A percentile compares a stretch with the other conserved stretches of the same genome.
phyloP scores from a whole-genome alignment of 2,888 invertebrate genomes.

The Trichacis sp. region DNA sequence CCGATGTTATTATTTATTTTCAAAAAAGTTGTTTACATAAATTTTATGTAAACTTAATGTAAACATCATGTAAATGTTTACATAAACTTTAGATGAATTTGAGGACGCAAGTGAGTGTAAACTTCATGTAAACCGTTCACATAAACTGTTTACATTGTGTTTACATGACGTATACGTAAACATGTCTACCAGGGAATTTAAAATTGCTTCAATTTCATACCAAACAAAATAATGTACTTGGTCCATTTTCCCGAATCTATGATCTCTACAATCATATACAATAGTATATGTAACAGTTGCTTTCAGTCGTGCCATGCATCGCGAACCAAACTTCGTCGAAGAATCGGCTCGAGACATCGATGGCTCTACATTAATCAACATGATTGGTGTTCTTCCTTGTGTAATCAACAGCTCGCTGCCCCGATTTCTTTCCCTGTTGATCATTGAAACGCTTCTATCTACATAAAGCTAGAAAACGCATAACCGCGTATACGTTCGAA shows the following conservation, averaged over 20 bases:
- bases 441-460: slow-evolving; percentile 61
- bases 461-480: slow-evolving; percentile 60
- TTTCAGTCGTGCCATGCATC: slow-evolving; percentile 64
- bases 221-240: slow-evolving; percentile 35
- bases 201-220: too few species aligned
- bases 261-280: slow-evolving; percentile 64
- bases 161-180: too few species aligned
- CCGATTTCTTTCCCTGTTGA: slow-evolving; percentile 54
- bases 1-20: too few species aligned
- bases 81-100: too few species aligned
- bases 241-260: slow-evolving; percentile 31
- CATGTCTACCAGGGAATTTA: too few species aligned
- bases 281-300: slow-evolving; percentile 67
- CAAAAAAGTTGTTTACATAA: too few species aligned
- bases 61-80: too few species aligned
- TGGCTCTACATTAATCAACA: slow-evolving; percentile 61
- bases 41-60: too few species aligned
- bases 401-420: slow-evolving; percentile 59
- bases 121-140: too few species aligned
- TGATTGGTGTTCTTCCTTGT: slow-evolving; percentile 69
- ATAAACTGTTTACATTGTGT: too few species aligned
- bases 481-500: slow-evolving; percentile 18
- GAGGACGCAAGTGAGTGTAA: too few species aligned
- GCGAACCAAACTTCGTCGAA: slow-evolving; percentile 42
- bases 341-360: slow-evolving; percentile 45